phyloP scores from a whole-genome alignment of 2,113 vertebrate genomes.

The Bos javanicus region DNA sequence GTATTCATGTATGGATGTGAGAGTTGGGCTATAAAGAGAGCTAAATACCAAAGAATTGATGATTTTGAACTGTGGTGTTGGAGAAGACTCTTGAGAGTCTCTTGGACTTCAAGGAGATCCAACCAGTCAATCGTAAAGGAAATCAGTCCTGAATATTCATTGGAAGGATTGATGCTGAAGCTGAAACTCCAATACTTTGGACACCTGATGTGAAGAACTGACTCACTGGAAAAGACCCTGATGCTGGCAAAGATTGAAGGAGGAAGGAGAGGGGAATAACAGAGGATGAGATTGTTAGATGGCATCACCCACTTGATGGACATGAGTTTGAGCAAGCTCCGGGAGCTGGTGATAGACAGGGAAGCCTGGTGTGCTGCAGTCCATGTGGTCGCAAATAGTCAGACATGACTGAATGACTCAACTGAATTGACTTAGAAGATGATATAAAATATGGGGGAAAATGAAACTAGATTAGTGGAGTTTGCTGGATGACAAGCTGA shows the following conservation, averaged over 20 bases:
- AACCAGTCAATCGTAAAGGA: background rate
- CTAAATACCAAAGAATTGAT: background rate
- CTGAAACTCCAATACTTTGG: background rate
- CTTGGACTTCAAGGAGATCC: background rate
- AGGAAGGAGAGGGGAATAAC: background rate
- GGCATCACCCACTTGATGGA: background rate
- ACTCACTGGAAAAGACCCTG: background rate
- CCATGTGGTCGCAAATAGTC: fast-evolving
- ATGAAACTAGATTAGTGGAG: background rate
- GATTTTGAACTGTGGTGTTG: background rate
- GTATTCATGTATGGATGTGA: background rate
- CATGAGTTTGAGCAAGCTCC: background rate
- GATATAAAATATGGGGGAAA: background rate
- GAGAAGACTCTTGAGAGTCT: background rate
- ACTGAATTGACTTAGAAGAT: background rate
- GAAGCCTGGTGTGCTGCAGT: background rate
- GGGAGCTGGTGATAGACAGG: background rate
- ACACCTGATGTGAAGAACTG: background rate
- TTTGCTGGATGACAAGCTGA: background rate
- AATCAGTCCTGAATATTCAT: background rate
- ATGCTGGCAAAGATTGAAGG: background rate
- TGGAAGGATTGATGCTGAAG: background rate
- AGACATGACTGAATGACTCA: background rate
- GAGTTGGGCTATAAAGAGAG: background rate
- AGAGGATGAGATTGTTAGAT: background rate